These are phyloP conservation scores for Sorex maritimensis DNA, from an alignment of 2,797 vertebrate genomes.

Conservation along the genomic window DNA sequence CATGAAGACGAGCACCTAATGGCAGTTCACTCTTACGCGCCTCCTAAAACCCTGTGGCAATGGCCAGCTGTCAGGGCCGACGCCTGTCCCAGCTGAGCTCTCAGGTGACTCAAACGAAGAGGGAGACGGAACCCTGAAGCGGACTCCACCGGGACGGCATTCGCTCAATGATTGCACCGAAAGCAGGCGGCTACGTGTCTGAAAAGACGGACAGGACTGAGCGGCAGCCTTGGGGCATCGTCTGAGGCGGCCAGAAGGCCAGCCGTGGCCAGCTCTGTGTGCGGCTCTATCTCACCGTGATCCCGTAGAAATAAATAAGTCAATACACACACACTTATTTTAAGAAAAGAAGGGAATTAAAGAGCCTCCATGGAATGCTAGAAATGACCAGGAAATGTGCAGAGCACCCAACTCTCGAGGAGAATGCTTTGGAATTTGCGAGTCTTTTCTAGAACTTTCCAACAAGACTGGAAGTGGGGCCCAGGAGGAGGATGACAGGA, in stretches of 20 bases:
- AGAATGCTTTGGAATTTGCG: background rate
- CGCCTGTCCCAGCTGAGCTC: background rate
- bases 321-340: no score
- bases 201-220: background rate
- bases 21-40: background rate
- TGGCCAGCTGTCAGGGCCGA: conserved; percentile 49
- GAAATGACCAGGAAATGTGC: background rate
- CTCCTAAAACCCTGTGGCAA: conserved; percentile 55
- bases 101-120: background rate
- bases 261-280: no score
- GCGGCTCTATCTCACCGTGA: no score
- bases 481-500: background rate
- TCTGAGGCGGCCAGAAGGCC: no score
- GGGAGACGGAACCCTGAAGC: background rate
- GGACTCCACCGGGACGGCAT: background rate
- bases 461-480: background rate
- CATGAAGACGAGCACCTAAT: conserved; percentile 54
- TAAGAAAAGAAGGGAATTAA: background rate
- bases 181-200: conserved; percentile 58
- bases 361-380: background rate
- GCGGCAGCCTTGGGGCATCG: no score
- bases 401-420: background rate
- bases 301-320: no score
- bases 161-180: background rate
- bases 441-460: background rate